Evolutionary conservation across 1,140 invertebrate genomes (phyloP).

Genomic region (Drosophila rufa): DNA sequence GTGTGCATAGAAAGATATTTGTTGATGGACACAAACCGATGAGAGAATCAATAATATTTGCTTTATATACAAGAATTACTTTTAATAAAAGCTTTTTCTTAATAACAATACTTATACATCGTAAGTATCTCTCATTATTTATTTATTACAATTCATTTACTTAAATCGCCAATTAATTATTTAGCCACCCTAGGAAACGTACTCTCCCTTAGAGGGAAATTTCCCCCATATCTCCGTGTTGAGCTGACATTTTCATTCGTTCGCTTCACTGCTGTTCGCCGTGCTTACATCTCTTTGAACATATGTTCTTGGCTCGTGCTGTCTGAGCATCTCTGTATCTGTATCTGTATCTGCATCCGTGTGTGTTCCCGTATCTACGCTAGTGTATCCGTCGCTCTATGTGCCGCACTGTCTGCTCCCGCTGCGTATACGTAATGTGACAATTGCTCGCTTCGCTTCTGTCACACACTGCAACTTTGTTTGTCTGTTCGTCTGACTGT

Average conservation of each 20-base stretch:
- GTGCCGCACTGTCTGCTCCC: slow-evolving; percentile 39
- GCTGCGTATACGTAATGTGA: slow-evolving; percentile 77
- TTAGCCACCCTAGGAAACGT: not conserved
- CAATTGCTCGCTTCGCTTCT: slow-evolving; percentile 58
- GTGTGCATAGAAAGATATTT: not conserved
- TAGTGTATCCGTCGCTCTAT: slow-evolving; percentile 4
- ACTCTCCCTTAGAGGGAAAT: not conserved
- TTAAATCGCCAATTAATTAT: slow-evolving; percentile 5
- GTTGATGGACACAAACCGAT: slow-evolving; percentile 5
- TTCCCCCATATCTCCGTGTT: slow-evolving; percentile 7
- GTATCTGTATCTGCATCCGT: slow-evolving; percentile 1
- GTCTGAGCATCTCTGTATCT: slow-evolving; percentile 21
- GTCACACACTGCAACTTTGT: slow-evolving; percentile 60
- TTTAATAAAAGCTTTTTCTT: too few relatives aligned
- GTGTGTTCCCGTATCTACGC: slow-evolving; percentile 2
- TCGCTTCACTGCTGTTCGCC: slow-evolving; percentile 2
- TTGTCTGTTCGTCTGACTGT: slow-evolving; percentile 23
- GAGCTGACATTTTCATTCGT: slow-evolving; percentile 43
- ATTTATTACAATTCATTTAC: not conserved
- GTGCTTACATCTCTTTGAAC: slow-evolving; percentile 43
- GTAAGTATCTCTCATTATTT: not conserved
- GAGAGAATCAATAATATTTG: not conserved
- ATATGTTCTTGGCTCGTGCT: slow-evolving; percentile 50
- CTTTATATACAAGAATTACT: too few relatives aligned
- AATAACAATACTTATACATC: too few relatives aligned